Evolutionary conservation across 2,797 vertebrate genomes (phyloP).

Genomic region (Pampus argenteus): DNA sequence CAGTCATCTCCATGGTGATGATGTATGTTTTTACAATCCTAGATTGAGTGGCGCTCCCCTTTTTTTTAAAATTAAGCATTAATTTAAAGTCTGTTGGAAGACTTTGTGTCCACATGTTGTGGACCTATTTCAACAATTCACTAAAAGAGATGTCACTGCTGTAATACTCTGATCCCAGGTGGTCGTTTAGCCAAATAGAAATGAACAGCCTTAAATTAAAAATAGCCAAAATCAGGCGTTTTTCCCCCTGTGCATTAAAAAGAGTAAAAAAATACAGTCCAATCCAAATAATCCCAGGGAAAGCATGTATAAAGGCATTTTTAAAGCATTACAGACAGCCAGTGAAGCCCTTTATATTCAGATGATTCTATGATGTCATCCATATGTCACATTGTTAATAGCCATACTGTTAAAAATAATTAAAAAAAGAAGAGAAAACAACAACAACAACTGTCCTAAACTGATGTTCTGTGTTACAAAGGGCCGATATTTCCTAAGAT

Average conservation of each 20-base stretch:
- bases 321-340: conserved; percentile 42
- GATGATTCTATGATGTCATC: conserved; percentile 80
- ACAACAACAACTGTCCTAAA: conserved; percentile 19
- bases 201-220: conserved; percentile 77
- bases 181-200: conserved; percentile 72
- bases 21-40: background rate
- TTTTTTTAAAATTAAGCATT: conserved; percentile 53
- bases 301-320: conserved; percentile 59
- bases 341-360: conserved; percentile 75
- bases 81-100: conserved; percentile 33
- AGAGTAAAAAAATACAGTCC: conserved; percentile 24
- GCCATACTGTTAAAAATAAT: conserved; percentile 56
- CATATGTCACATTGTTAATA: conserved; percentile 70
- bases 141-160: conserved; percentile 65
- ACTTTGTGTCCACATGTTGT: conserved; percentile 60
- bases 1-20: background rate
- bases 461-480: conserved; percentile 45
- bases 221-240: conserved; percentile 71
- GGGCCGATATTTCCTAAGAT: conserved; percentile 46
- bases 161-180: conserved; percentile 50
- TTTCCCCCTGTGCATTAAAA: conserved; percentile 61
- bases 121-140: conserved; percentile 60
- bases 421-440: background rate
- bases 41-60: conserved; percentile 65
- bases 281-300: conserved; percentile 69